Percentiles rank a stretch among this genome's conserved stretches.
These are phyloP conservation scores for Ceramica pisi DNA, from an alignment of 2,888 invertebrate species.

Conservation along the genomic window DNA sequence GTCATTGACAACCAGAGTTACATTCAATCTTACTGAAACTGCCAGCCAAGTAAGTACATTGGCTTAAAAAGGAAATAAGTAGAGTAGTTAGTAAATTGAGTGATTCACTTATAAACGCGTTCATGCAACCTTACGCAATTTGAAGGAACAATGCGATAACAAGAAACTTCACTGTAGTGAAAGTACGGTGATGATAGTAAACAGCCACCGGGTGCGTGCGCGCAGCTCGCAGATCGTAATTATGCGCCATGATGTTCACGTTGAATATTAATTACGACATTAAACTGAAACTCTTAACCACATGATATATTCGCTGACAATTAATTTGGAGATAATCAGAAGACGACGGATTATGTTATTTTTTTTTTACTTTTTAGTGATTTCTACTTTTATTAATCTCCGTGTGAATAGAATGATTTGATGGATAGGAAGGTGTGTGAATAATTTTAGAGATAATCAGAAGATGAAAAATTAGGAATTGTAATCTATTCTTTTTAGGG, in stretches of 20 bases:
- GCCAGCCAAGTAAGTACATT: not conserved
- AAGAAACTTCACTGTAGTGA: slow-evolving; percentile 64
- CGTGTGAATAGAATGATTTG: not conserved
- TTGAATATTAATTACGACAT: slow-evolving; percentile 62
- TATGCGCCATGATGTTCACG: slow-evolving; percentile 58
- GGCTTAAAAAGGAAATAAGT: slow-evolving; percentile 3
- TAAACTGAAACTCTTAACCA: slow-evolving; percentile 49
- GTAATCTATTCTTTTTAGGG: not conserved
- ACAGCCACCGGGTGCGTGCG: slow-evolving; percentile 59
- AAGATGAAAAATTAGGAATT: not conserved
- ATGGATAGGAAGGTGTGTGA: not conserved
- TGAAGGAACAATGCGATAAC: slow-evolving; percentile 63
- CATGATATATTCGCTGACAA: slow-evolving; percentile 42
- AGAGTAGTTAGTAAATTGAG: slow-evolving; percentile 18
- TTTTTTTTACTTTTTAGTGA: not conserved
- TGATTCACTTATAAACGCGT: slow-evolving; percentile 45
- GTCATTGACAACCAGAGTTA: slow-evolving; percentile 11
- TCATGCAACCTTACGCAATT: slow-evolving; percentile 58
- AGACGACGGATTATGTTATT: slow-evolving; percentile 9
- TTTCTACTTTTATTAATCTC: slow-evolving; percentile 10
- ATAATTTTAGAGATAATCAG: not conserved
- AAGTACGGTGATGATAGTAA: slow-evolving; percentile 64
- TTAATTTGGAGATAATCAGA: slow-evolving; percentile 49
- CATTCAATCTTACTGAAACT: not conserved
- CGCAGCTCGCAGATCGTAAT: slow-evolving; percentile 59